Evolutionary conservation across 2,797 vertebrate genomes (phyloP), one percentile per base, ranked within the genome.

Genomic region (Avahi laniger): DNA sequence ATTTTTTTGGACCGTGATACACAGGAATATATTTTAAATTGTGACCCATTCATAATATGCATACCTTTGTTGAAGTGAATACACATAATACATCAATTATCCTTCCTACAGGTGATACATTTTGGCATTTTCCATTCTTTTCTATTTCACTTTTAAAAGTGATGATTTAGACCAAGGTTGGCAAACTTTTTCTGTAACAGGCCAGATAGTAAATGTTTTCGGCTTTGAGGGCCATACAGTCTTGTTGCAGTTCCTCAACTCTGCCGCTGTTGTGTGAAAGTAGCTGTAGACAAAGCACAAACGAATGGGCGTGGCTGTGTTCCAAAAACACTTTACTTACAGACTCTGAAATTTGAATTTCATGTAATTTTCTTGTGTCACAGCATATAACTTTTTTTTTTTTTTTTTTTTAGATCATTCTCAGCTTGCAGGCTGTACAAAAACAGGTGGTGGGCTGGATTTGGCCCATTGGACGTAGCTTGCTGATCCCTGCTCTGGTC

Each of bases 101-200:
- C 65, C 38, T 94, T 70, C n/a, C 75, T 46, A 33, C n/a, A 50
- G 8, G 22, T 69, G 65, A 38, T 28, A 9, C 1, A 48, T 20
- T 30, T 76, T 63, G 5, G 4, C 15, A 28, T 52, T 89, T 78
- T 91, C 52, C 69, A 4, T 57, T 87, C 28, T 63, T 50, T 85
- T 88, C 43, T 82, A 43, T 61, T 84, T 90, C 67, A 28, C 81
- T 93, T 94, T 46, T 33, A 41, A 87, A 91, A 81, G 13, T 65
- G 24, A 24, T 85, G 3, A 50, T 84, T 41, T 70, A 85, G 43
- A 48, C 28, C 46, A 92, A 46, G 10, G 17, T 52, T 2, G 26
- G 41, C 8, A 57, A 67, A 38, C 24, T 20, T 33, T 88, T 83
- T 41, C 65, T 79, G 46, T 50, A 46, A 61, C 80, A 84, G 75